Evolutionary conservation across 2,113 vertebrate genomes (phyloP), one percentile per base, ranked within the genome.

Genomic region (Epinephelus cyanopodus): DNA sequence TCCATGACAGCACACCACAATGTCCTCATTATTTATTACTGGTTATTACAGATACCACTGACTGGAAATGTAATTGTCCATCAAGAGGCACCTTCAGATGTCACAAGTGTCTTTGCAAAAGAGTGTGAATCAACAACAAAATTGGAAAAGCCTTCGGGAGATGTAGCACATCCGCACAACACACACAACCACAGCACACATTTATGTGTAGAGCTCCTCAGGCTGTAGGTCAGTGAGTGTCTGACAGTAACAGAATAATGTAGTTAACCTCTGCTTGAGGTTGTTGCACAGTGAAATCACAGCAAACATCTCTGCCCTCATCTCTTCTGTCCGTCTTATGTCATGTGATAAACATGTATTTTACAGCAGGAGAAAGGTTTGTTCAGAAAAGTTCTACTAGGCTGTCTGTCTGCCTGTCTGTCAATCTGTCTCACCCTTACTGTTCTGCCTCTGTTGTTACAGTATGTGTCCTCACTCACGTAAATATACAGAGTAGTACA

Each of bases 221-320:
- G 84, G 87, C 87, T 84, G 17, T 88, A 86, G 85, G 88, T 93
- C 91, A 87, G 52, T 25, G 65, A 69, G 79, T 63, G 74, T 54
- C 72, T 81, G 77, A 80, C 52, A 68, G 73, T 58, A 81, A 88
- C 77, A 76, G 58, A 76, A 79, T 83, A 86, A 76, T 71, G 70
- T 73, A 54, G 83, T 68, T 87, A 79, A 85, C 89, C 84, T 84
- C 74, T 73, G 63, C 71, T 82, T 56, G 54, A 84, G 69, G 77
- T 71, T 86, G 77, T 69, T 79, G 18, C 42, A 37, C 17, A 27
- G 48, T 8, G 62, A 2, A 84, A 79, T 17, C 25, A 50, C 61
- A 66, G 69, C 48, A 2, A 37, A 60, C 19, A 23, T 70, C 69
- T 74, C 25, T 53, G 19, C 64, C 39, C 58, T 78, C 21, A 54